Evolutionary conservation across 1,140 invertebrate species (phyloP), one percentile per base, ranked within the genome.

Genomic region (Nephila pilipes): DNA sequence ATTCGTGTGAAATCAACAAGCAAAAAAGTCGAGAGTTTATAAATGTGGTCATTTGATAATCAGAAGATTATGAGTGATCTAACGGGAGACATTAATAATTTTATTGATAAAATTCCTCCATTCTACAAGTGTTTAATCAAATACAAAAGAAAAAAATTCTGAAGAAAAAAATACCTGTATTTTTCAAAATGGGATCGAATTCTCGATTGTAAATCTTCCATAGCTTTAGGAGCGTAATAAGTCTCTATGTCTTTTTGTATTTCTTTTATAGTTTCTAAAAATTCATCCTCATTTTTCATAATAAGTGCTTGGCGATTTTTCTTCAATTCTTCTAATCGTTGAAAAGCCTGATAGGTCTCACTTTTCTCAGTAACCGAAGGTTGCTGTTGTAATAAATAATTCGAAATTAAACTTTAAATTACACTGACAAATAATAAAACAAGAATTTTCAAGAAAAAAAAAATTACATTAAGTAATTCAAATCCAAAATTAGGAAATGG

Each of bases 151-250:
- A 46, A 46, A 46, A 2, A 46, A 46, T 46, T 0, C 12, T 46
- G 6, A 10, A 46, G 8, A 46, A 46, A 5, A 46, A 46, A 6
- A 0, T 55, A 87, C 91, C 85, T 87, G 36, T 93, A 93, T 60
- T 79, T 60, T 46, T 93, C 91, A 54, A 93, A 93, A 46, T 93
- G 87, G 38, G 1, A 14, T 57, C 83, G 54, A 58, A 93, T 93
- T 87, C 75, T 80, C 0, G 18, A 18, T 32, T 87, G 60, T 25
- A 93, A 25, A 79, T 87, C 85, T 46, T 93, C 91, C 46, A 87
- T 87, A 18, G 69, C 91, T 22, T 87, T 36, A 4, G 91, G 91
- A 22, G 85, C 91, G 4, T 57, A 18, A 25, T 79, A 87, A 6
- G 65, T 93, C 32, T 87, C 63, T 5, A 93, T 87, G 25, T 87